phyloP scores from a whole-genome alignment of 2,797 vertebrate species.

The Anabacerthia variegaticeps region DNA sequence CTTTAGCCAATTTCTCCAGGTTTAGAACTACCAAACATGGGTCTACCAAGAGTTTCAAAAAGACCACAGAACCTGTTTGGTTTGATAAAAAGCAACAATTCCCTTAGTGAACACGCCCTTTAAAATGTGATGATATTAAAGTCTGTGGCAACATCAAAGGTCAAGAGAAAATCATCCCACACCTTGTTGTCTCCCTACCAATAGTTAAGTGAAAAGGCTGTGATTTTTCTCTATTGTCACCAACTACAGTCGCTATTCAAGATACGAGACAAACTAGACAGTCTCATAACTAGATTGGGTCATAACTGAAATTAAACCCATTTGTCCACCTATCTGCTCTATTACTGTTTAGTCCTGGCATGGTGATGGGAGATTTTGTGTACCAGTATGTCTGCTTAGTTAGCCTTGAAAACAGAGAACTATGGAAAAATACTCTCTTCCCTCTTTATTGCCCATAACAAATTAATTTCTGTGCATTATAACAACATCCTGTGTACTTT shows the following conservation, averaged over 20 bases:
- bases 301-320: background rate
- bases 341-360: background rate
- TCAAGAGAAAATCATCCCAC: background rate
- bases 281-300: background rate
- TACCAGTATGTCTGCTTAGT: background rate
- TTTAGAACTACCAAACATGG: background rate
- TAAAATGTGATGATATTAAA: background rate
- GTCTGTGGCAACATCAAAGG: background rate
- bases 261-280: background rate
- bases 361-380: background rate
- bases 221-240: background rate
- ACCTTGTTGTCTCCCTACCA: background rate
- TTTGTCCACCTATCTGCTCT: background rate
- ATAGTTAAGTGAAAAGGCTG: background rate
- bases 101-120: background rate
- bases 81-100: background rate
- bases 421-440: background rate
- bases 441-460: background rate
- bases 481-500: background rate
- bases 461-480: background rate
- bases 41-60: background rate
- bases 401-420: background rate
- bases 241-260: background rate
- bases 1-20: background rate
- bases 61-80: background rate